A percentile compares a stretch with the other conserved stretches of the same genome.
Conservation (phyloP, 2,888 invertebrate species). For the Lagria hirta region DNA sequence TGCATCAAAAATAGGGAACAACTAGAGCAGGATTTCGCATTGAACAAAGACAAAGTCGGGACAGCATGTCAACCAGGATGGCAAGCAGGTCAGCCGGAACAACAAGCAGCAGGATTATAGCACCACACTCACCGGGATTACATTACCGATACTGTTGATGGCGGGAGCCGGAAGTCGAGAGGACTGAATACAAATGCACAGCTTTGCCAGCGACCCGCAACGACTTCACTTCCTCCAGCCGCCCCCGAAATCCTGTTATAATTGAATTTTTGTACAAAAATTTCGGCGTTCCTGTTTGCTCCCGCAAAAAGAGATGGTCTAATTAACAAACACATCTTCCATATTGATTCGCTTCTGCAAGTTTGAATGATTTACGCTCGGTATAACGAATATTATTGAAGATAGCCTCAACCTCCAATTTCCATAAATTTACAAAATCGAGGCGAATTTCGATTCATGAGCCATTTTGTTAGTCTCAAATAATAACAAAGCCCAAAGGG, state of each 20-base stretch:
- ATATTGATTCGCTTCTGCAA: too few species aligned
- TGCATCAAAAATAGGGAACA: conserved; percentile 18
- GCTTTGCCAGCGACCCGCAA: conserved; percentile 26
- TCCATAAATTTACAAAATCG: too few species aligned
- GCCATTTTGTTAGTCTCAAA: too few species aligned
- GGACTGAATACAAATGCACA: conserved; percentile 35
- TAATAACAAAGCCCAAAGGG: too few species aligned
- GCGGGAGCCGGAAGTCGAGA: conserved; percentile 32
- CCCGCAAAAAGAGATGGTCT: too few species aligned
- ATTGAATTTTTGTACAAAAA: conserved; percentile 15
- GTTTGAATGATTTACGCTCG: too few species aligned
- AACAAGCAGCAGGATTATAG: conserved; percentile 34
- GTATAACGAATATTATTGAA: too few species aligned
- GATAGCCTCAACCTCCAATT: too few species aligned
- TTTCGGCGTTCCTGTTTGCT: too few species aligned
- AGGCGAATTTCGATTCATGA: too few species aligned
- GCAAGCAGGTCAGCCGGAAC: conserved; percentile 39
- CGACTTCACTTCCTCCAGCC: conserved; percentile 23
- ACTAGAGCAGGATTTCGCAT: conserved; percentile 13
- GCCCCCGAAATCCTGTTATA: conserved; percentile 10
- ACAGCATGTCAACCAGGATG: conserved; percentile 33
- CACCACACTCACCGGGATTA: conserved; percentile 39
- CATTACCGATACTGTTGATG: conserved; percentile 38
- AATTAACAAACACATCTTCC: too few species aligned
- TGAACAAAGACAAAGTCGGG: conserved; percentile 31